Conservation (phyloP, 2,888 invertebrate species). For the Caenorhabditis sp. region DNA sequence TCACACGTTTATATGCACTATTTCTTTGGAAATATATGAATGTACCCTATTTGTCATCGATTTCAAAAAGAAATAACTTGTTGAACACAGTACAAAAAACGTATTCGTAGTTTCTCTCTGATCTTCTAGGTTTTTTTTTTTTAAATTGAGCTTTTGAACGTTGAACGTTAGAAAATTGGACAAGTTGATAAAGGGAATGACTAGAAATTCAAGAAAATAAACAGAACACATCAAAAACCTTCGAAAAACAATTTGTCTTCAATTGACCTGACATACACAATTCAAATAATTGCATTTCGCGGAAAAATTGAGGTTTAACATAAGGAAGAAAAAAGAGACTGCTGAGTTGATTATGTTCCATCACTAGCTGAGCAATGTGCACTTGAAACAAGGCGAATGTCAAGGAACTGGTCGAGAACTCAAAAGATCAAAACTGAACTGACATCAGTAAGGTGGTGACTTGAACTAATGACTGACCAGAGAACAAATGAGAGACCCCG, state of each 20-base stretch:
- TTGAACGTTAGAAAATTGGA: no score
- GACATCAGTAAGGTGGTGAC: no score
- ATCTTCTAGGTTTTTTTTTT: no score
- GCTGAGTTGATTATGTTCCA: slow-evolving; percentile 60
- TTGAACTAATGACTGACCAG: no score
- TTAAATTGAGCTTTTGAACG: no score
- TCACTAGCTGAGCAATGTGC: slow-evolving; percentile 33
- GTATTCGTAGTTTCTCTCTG: no score
- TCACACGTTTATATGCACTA: neutral
- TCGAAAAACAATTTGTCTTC: slow-evolving; percentile 41
- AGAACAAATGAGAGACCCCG: no score
- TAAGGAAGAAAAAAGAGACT: slow-evolving; percentile 33
- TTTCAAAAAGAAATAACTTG: no score
- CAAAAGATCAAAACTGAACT: no score
- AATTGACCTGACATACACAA: slow-evolving; percentile 27
- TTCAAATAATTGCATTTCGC: slow-evolving; percentile 54
- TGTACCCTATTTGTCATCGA: no score
- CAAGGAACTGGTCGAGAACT: neutral
- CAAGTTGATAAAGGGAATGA: neutral
- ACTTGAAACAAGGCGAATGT: slow-evolving; percentile 19
- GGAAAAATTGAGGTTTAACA: slow-evolving; percentile 22
- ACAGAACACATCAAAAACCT: no score
- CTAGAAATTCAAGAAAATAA: slow-evolving; percentile 23
- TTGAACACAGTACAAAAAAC: no score
- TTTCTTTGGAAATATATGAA: neutral